Base-by-base conservation (phyloP, 2,888 invertebrate genomes). In the Apamea monoglypha region DNA sequence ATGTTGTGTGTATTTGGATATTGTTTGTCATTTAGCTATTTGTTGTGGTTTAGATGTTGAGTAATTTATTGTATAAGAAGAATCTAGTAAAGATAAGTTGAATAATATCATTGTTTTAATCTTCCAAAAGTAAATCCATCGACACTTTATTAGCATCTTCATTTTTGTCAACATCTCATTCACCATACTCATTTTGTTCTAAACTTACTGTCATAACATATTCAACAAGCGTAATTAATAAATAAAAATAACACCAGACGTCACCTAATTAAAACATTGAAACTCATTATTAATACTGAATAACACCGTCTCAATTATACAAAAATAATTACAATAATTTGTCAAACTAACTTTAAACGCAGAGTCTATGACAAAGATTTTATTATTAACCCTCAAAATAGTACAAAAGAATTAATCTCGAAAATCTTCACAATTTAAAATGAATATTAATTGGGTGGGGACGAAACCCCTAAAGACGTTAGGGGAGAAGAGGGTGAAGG, bases 321-420 rank as follows among this genome's bases (percentile, higher is more conserved):
- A 91, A 90, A 92, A 92, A 93, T 93, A 91, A 94, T 94, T 92
- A 88, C 89, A 86, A 92, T 92, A 91, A 95, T 95, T 94, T 91
- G 90, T 95, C 93, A 94, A 91, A 91, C 92, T 87, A 92, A 88
- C 87, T 90, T 92, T 94, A 92, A 92, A 94, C 91, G 91, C 86
- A 91, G 78, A 91, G 92, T 91, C 92, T 93, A 93, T 95, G 94
- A 95, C 92, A 93, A 95, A 94, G 83, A 88, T 91, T 91, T 90
- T 91, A 91, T 90, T 91, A 90, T 82, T 64, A 89, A 86, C 87
- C 93, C 94, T 85, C 82, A 93, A 95, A 96, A 96, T 96, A 95
- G 94, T 90, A 88, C 87, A 94, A 95, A 95, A 96, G 96, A 96
- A 94, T 91, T 94, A 96, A 95, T 96, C 95, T 94, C 90, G 86